Conservation (phyloP, 2,113 vertebrate species). For the Lycaon pictus region DNA sequence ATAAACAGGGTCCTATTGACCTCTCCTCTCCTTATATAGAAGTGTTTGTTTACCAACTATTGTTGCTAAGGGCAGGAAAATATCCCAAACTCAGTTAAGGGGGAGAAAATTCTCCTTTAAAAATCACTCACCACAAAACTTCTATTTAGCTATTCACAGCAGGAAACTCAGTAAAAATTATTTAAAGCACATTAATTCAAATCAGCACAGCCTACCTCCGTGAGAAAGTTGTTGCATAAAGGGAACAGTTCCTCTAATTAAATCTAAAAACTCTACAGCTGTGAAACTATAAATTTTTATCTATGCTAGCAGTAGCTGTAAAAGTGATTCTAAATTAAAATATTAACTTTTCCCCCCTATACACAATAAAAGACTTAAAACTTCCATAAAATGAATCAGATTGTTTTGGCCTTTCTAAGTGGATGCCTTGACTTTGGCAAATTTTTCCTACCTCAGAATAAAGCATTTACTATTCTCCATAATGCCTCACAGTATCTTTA, state of each 20-base stretch:
- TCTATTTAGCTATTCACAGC: slow-evolving; percentile 74
- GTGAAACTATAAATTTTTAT: slow-evolving; percentile 86
- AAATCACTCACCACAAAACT: slow-evolving; percentile 71
- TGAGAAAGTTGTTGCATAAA: slow-evolving; percentile 80
- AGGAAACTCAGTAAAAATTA: slow-evolving; percentile 82
- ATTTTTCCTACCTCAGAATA: slow-evolving; percentile 20
- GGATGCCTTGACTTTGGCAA: background rate
- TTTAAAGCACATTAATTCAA: slow-evolving; percentile 83
- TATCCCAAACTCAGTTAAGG: background rate
- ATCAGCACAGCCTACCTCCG: slow-evolving; percentile 78
- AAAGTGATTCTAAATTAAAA: slow-evolving; percentile 85
- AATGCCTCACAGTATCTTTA: background rate
- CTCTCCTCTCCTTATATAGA: background rate
- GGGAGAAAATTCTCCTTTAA: slow-evolving; percentile 22
- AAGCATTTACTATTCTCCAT: slow-evolving; percentile 20
- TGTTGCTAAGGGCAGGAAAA: background rate
- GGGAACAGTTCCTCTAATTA: slow-evolving; percentile 86
- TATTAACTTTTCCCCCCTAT: slow-evolving; percentile 74
- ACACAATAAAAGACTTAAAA: slow-evolving; percentile 73
- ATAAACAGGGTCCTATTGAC: background rate
- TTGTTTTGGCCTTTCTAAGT: slow-evolving; percentile 56
- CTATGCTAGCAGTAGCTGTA: slow-evolving; percentile 79
- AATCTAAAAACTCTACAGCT: slow-evolving; percentile 86
- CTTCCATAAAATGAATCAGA: slow-evolving; percentile 73
- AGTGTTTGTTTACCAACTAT: background rate